phyloP scores from a whole-genome alignment of 2,797 vertebrate genomes.

The Pangasius mekongensis region DNA sequence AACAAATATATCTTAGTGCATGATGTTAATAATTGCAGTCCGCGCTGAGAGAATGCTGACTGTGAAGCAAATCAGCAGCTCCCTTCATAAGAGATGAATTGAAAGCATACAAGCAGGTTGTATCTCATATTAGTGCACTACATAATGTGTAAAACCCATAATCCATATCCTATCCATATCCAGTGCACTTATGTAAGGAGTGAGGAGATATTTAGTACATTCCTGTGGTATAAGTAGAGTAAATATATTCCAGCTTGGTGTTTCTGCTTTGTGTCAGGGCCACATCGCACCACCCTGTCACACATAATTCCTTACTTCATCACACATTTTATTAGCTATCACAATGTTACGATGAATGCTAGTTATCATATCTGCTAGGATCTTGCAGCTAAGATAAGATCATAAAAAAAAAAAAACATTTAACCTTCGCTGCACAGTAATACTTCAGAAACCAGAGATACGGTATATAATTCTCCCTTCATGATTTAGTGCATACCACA shows the following conservation, averaged over 20 bases:
- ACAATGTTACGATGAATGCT: background rate
- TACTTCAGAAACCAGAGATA: background rate
- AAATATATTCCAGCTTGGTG: background rate
- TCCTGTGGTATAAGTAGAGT: background rate
- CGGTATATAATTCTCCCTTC: background rate
- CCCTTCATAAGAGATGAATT: background rate
- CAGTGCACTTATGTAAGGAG: background rate
- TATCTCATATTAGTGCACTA: background rate
- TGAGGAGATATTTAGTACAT: background rate
- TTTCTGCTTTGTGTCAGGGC: background rate
- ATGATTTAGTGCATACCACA: background rate
- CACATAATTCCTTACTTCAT: background rate
- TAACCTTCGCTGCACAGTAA: background rate
- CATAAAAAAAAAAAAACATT: background rate
- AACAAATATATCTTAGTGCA: background rate
- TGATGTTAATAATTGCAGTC: background rate
- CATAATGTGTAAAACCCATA: background rate
- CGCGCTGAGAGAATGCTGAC: background rate
- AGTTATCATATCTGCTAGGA: background rate
- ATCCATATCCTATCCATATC: background rate
- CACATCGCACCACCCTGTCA: background rate
- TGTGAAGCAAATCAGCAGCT: background rate
- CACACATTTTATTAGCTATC: background rate
- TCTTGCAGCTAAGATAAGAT: background rate
- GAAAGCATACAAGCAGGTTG: background rate